phyloP scores from a whole-genome alignment of 2,888 invertebrate genomes.

The Micoletzkya japonica region DNA sequence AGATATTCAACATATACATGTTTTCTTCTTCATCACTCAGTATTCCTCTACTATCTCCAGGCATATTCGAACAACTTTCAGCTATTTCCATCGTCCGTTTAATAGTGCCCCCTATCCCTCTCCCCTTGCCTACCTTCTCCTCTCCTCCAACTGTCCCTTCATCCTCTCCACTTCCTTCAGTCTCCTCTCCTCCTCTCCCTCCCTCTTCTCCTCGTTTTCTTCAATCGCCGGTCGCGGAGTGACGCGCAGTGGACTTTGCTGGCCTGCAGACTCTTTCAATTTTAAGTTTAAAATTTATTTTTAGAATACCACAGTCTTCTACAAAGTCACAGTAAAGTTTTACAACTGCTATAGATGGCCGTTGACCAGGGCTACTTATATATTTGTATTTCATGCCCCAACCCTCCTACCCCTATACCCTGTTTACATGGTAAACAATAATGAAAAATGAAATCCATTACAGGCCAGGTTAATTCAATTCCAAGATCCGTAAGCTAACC shows the following conservation, averaged over 20 bases:
- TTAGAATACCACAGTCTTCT: too few relatives aligned
- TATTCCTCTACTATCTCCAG: too few relatives aligned
- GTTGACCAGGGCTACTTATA: too few relatives aligned
- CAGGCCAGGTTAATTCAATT: background rate
- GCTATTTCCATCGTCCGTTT: background rate
- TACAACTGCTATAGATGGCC: too few relatives aligned
- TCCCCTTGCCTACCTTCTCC: background rate
- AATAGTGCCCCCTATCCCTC: background rate
- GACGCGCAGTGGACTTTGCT: too few relatives aligned
- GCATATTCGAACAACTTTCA: background rate
- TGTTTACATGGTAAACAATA: background rate
- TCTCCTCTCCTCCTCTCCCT: background rate
- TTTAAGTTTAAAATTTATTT: too few relatives aligned
- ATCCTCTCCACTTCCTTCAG: background rate
- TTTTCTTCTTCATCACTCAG: too few relatives aligned
- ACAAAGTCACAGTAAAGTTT: too few relatives aligned
- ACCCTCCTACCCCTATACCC: too few relatives aligned
- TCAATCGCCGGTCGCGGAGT: background rate
- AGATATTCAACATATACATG: background rate
- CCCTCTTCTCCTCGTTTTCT: background rate
- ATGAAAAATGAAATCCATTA: background rate
- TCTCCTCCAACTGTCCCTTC: conserved; percentile 3
- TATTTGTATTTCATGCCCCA: too few relatives aligned
- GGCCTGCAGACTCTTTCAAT: too few relatives aligned
- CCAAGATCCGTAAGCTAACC: background rate